Evolutionary conservation across 2,797 vertebrate genomes (phyloP).

Genomic region (Poliocrania exsul): DNA sequence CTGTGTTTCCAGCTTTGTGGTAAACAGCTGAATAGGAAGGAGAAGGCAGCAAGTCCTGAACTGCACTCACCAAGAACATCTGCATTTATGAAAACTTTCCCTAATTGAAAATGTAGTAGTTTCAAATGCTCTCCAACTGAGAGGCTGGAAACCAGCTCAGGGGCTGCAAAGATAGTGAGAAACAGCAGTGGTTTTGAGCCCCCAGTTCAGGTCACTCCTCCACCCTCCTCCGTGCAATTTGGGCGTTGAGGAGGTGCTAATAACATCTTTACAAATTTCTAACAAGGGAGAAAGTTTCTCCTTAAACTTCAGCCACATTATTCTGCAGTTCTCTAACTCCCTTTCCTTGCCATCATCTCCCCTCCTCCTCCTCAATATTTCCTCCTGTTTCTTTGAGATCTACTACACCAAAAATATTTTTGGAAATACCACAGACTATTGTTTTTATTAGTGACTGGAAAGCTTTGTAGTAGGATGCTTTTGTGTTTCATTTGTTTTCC

Average conservation of each 20-base stretch:
- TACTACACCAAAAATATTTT: conserved; percentile 77
- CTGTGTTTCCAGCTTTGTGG: conserved; percentile 27
- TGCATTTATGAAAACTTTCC: conserved; percentile 56
- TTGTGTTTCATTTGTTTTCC: conserved; percentile 81
- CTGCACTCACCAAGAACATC: conserved; percentile 38
- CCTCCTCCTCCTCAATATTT: conserved; percentile 29
- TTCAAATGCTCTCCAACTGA: conserved; percentile 51
- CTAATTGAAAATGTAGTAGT: conserved; percentile 37
- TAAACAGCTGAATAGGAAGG: conserved; percentile 38
- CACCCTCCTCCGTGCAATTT: neutral
- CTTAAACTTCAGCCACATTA: conserved; percentile 7
- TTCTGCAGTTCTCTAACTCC: neutral
- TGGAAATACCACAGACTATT: conserved; percentile 78
- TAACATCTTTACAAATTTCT: neutral
- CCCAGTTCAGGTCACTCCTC: neutral
- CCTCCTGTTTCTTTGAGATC: conserved; percentile 69
- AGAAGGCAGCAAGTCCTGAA: conserved; percentile 2
- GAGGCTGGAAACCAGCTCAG: conserved; percentile 18
- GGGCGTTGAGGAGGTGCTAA: neutral
- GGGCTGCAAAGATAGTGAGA: conserved; percentile 17
- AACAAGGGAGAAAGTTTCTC: neutral
- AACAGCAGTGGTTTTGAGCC: neutral
- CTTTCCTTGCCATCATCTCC: neutral
- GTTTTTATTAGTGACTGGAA: conserved; percentile 80
- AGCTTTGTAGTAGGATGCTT: conserved; percentile 79